phyloP scores from a whole-genome alignment of 2,113 vertebrate genomes.

The Merops nubicus region DNA sequence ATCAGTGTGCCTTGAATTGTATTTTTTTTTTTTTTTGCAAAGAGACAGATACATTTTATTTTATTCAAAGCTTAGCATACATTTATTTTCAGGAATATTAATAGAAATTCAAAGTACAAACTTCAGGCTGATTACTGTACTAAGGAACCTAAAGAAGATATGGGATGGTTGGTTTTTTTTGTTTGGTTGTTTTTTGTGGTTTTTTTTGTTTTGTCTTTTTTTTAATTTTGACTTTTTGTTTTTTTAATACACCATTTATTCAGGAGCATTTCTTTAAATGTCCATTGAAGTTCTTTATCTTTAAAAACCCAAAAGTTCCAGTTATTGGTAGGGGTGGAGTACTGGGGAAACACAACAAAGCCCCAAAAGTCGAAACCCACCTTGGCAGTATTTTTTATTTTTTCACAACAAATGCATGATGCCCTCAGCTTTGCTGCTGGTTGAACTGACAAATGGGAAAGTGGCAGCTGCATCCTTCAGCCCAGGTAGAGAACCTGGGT shows the following conservation, averaged over 20 bases:
- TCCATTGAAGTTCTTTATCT: neutral
- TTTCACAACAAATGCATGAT: too few species aligned
- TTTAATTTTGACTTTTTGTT: too few species aligned
- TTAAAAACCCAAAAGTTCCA: neutral
- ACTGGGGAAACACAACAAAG: too few species aligned
- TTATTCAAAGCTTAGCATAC: neutral
- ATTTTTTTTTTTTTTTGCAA: slow-evolving; percentile 31
- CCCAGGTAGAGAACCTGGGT: rapidly evolving
- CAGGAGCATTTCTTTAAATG: neutral
- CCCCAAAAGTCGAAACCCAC: too few species aligned
- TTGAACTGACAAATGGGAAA: rapidly evolving
- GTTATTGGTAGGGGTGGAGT: neutral
- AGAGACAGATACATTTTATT: slow-evolving; percentile 6
- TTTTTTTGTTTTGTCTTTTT: too few species aligned
- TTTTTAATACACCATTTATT: neutral
- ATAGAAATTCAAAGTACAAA: neutral
- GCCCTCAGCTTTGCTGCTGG: neutral
- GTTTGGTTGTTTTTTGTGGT: neutral
- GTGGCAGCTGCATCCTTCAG: neutral
- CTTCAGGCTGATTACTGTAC: neutral
- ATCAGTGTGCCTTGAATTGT: too few species aligned
- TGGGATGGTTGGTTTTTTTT: neutral
- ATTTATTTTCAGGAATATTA: slow-evolving; percentile 30
- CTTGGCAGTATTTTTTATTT: too few species aligned
- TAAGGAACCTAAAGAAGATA: neutral